These are phyloP conservation scores for Andrena dorsata DNA, from an alignment of 2,888 invertebrate species.

Conservation along the genomic window DNA sequence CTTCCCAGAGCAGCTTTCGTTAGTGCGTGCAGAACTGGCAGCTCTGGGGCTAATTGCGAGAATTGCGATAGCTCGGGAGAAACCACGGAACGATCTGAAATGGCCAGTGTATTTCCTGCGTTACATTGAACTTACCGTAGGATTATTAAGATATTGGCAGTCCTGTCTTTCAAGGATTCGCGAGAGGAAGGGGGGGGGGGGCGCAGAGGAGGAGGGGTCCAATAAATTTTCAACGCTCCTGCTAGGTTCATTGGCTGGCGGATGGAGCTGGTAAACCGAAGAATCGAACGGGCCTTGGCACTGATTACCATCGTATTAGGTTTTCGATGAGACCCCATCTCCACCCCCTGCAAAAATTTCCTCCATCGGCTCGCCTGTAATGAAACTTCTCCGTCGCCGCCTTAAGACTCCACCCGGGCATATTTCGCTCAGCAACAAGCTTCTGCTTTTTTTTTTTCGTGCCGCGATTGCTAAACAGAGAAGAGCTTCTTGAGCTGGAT, in stretches of 20 bases:
- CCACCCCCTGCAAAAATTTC: constrained; percentile 59
- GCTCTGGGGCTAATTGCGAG: constrained; percentile 26
- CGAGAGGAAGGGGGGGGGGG: constrained; percentile 3
- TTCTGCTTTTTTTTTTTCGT: constrained; percentile 36
- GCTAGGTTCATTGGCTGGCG: constrained; percentile 53
- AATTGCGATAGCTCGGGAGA: background rate
- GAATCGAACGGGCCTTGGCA: constrained; percentile 66
- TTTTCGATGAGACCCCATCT: constrained; percentile 76
- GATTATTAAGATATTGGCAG: constrained; percentile 72
- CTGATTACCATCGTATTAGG: constrained; percentile 82
- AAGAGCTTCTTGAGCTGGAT: background rate
- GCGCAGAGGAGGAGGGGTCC: constrained; percentile 41
- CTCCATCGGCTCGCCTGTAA: constrained; percentile 38
- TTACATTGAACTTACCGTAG: constrained; percentile 30
- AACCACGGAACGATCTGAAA: background rate
- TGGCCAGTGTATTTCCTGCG: constrained; percentile 7
- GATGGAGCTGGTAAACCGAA: constrained; percentile 64
- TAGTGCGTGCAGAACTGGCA: constrained; percentile 52
- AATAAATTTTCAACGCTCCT: constrained; percentile 79
- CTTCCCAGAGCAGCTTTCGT: constrained; percentile 58
- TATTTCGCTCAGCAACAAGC: constrained; percentile 53
- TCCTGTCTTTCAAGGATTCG: constrained; percentile 36
- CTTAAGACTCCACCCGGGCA: background rate
- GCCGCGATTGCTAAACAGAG: background rate
- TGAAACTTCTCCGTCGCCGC: constrained; percentile 43